A percentile compares a stretch with the other conserved stretches of the same genome.
phyloP scores from a whole-genome alignment of 2,888 invertebrate genomes.

The Phrixothrix hirtus region DNA sequence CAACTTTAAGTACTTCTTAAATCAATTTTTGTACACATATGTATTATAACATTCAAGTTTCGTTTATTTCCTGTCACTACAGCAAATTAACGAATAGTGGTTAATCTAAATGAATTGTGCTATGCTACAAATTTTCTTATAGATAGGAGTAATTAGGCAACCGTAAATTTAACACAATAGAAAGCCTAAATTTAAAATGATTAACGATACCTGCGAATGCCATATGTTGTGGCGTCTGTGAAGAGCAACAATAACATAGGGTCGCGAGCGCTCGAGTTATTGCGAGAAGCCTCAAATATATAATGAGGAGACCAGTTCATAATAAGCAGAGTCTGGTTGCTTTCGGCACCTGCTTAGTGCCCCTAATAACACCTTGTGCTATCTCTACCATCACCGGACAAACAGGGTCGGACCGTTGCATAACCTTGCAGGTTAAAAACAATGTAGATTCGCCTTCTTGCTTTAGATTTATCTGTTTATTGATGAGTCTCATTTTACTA shows the following conservation, averaged over 20 bases:
- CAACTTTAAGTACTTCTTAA: no score
- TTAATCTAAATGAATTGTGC: no score
- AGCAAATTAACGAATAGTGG: no score
- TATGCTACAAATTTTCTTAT: no score
- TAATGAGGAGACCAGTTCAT: slow-evolving; percentile 49
- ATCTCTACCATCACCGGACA: slow-evolving; percentile 32
- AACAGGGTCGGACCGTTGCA: slow-evolving; percentile 16
- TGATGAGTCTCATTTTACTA: no score
- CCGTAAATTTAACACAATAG: background rate
- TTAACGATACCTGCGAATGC: slow-evolving; percentile 4
- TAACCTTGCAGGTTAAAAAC: slow-evolving; percentile 13
- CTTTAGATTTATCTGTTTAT: no score
- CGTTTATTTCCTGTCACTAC: no score
- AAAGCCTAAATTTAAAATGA: slow-evolving; percentile 2
- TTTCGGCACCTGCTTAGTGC: slow-evolving; percentile 57
- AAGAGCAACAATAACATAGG: background rate
- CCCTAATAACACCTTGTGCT: slow-evolving; percentile 54
- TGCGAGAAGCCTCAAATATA: slow-evolving; percentile 51
- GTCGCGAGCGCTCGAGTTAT: slow-evolving; percentile 14
- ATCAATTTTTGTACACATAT: no score
- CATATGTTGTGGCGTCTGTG: slow-evolving; percentile 14
- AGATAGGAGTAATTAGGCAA: no score
- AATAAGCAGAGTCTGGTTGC: slow-evolving; percentile 52
- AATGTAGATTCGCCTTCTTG: no score
- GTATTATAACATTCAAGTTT: no score